These are phyloP conservation scores for Okamejei kenojei DNA, from an alignment of 2,797 vertebrate genomes.

Conservation along the genomic window DNA sequence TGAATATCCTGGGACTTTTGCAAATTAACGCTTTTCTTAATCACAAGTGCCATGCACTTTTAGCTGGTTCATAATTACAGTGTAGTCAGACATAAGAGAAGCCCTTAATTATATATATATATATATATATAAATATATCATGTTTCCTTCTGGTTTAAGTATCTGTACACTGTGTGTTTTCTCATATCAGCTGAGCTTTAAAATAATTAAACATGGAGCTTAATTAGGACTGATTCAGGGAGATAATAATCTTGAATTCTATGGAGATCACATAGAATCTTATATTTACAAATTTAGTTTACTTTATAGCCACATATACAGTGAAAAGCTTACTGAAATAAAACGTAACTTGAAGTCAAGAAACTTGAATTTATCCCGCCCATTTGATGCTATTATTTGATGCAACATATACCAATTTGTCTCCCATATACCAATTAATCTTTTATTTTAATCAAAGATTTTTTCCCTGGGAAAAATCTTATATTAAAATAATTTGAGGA, in stretches of 20 bases:
- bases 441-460: no score
- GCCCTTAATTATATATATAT: conserved; percentile 24
- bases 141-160: not conserved
- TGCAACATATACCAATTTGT: no score
- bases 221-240: not conserved
- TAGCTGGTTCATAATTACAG: conserved; percentile 25
- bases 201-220: not conserved
- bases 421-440: no score
- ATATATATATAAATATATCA: not conserved
- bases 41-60: not conserved
- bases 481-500: no score
- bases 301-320: no score
- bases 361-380: no score
- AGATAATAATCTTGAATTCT: not conserved
- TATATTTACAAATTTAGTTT: no score
- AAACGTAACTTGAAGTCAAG: no score
- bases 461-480: no score
- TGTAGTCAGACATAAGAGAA: not conserved
- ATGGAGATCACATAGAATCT: not conserved
- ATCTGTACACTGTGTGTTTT: not conserved
- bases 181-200: not conserved
- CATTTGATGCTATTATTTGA: no score
- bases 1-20: not conserved
- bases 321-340: no score
- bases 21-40: not conserved